Evolutionary conservation across 1,140 invertebrate species (phyloP).

Genomic region (Zaprionus kolodkinae): DNA sequence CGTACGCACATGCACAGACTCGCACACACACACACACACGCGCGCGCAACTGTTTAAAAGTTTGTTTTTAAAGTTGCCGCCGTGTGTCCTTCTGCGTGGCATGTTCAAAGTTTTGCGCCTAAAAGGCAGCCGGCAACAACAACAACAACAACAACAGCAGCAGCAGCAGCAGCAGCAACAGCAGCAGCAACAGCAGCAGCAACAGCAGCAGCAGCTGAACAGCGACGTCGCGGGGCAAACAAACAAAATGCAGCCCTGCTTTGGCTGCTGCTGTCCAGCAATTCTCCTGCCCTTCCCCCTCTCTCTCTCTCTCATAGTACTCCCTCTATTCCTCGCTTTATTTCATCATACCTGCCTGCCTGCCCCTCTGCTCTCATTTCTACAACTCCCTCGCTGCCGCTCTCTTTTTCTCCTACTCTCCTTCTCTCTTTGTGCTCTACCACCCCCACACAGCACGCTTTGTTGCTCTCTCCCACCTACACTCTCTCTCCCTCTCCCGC

Average conservation of each 20-base stretch:
- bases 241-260: not conserved
- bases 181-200: not conserved
- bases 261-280: not conserved
- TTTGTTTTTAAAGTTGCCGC: constrained; percentile 56
- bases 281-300: too few species aligned
- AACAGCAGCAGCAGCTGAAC: not conserved
- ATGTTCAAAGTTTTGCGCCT: constrained; percentile 49
- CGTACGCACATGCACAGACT: not conserved
- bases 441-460: too few species aligned
- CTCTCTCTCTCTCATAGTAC: not conserved
- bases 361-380: not conserved
- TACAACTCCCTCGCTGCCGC: too few species aligned
- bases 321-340: not conserved
- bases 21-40: not conserved
- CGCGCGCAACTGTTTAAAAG: constrained; percentile 20
- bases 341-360: not conserved
- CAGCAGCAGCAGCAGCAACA: constrained; percentile 6
- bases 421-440: too few species aligned
- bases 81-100: constrained; percentile 4
- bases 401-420: not conserved
- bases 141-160: not conserved
- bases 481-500: too few species aligned
- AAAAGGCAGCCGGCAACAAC: constrained; percentile 21
- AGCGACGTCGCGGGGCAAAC: not conserved
- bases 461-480: too few species aligned